Conservation (phyloP, 2,113 vertebrate species). For the Synodontis membranacea region DNA sequence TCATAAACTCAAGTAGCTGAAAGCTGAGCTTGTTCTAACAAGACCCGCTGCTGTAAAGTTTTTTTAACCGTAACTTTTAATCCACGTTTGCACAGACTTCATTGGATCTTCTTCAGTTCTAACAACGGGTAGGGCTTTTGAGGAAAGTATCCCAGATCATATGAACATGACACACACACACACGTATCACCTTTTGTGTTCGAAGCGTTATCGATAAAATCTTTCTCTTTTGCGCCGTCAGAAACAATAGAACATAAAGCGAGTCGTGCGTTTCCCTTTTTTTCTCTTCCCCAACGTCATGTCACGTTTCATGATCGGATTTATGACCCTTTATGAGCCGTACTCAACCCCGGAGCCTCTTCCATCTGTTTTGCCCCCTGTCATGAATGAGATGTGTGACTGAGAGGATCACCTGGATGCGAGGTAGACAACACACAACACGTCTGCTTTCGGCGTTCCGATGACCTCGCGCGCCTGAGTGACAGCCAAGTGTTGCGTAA, state of each 20-base stretch:
- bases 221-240: background rate
- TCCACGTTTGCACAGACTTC: background rate
- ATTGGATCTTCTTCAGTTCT: background rate
- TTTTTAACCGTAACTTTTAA: background rate
- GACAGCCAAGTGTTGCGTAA: constrained; percentile 37
- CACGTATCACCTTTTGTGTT: too few species aligned
- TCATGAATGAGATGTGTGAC: background rate
- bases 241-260: background rate
- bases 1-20: background rate
- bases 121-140: background rate
- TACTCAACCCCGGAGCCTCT: background rate
- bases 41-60: background rate
- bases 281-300: background rate
- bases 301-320: background rate
- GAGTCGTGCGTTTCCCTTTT: background rate
- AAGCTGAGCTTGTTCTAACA: background rate
- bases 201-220: background rate
- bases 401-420: constrained; percentile 1
- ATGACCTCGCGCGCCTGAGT: constrained; percentile 24
- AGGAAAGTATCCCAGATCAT: too few species aligned
- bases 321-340: background rate
- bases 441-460: constrained; percentile 14
- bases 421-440: background rate
- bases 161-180: too few species aligned
- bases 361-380: constrained; percentile 1